A percentile compares a stretch with the other conserved stretches of the same genome.
Evolutionary conservation across 2,888 invertebrate species (phyloP).

Genomic region (Syritta pipiens): DNA sequence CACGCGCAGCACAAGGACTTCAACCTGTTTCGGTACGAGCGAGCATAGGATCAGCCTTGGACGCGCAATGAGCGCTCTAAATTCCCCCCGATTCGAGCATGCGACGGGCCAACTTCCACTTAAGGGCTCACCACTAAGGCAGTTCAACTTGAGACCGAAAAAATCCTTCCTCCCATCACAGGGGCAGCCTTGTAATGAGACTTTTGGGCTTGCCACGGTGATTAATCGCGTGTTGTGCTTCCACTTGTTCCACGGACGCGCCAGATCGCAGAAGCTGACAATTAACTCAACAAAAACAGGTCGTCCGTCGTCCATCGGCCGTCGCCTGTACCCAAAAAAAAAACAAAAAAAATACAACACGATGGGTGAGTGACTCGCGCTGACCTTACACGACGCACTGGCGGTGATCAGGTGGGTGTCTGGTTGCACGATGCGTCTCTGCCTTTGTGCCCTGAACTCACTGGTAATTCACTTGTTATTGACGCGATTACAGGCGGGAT

Average conservation of each 20-base stretch:
- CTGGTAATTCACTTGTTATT: no score
- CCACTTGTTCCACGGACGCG: constrained; percentile 56
- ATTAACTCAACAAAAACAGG: constrained; percentile 38
- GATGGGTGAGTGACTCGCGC: constrained; percentile 56
- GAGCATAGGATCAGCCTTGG: no score
- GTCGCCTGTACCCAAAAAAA: background rate
- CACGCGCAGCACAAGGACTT: constrained; percentile 48
- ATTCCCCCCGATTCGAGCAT: no score
- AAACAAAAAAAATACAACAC: background rate
- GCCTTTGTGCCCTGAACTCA: no score
- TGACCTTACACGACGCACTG: constrained; percentile 54
- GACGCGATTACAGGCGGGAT: no score
- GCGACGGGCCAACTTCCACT: constrained; percentile 21
- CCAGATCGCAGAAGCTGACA: constrained; percentile 54
- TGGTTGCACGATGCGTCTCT: constrained; percentile 46
- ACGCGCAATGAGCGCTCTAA: constrained; percentile 4
- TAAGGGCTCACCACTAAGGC: constrained; percentile 29
- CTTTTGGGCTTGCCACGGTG: constrained; percentile 60
- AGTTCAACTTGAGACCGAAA: constrained; percentile 55
- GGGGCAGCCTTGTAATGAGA: constrained; percentile 59
- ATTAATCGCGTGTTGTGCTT: constrained; percentile 64
- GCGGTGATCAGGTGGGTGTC: constrained; percentile 31
- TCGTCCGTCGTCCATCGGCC: background rate
- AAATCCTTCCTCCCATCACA: constrained; percentile 51
- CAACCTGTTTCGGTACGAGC: constrained; percentile 23